Evolutionary conservation across 1,140 invertebrate genomes (phyloP), one percentile per base, ranked within the genome.

Genomic region (Drosophila ogumai): DNA sequence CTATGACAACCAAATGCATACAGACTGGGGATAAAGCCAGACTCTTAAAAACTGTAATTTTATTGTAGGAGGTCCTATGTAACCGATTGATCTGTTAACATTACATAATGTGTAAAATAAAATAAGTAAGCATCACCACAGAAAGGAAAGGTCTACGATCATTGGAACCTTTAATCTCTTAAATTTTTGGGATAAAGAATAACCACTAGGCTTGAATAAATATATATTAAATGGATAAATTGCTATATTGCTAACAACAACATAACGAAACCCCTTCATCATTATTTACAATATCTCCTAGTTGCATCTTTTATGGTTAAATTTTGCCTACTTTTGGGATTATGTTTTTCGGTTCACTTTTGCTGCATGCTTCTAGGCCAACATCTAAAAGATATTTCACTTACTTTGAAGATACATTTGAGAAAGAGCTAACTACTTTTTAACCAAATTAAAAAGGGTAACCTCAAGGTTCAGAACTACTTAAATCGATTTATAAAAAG

Each of bases 1-100:
- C 43, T 59, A 52, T 17, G 36, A 46, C 64, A 66, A 54, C 60
- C 13, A 25, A 68, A 32, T 50, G 44, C 34, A 34, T 36, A 41
- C 31, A 56, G 15, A 49, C 31, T 46, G 66, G 43, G 50, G 50
- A 49, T 34, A 44, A 31, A 31, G 43, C 17, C 28, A 13, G 50
- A 15, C 28, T 31, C 43, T 50, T 58, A 25, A 13, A 19, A 36
- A 15, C 25, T 32, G 6, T 31, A 43, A n/a, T 38, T 55, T 36
- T 28, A 19, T n/a, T 44, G n/a, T 5, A 36, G 19, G 56, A 43
- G 17, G 19, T 50, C 65, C 44, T 22, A 65, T 19, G 8, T 10
- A 47, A 47, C 41, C 28, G 6, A 13, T 12, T 25, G n/a, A 1
- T 2, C 15, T 36, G 13, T 41, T 32, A 22, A 5, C 10, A 25